Evolutionary conservation across 2,797 vertebrate species (phyloP), one percentile per base, ranked within the genome.

Genomic region (Acipenser oxyrinchus): DNA sequence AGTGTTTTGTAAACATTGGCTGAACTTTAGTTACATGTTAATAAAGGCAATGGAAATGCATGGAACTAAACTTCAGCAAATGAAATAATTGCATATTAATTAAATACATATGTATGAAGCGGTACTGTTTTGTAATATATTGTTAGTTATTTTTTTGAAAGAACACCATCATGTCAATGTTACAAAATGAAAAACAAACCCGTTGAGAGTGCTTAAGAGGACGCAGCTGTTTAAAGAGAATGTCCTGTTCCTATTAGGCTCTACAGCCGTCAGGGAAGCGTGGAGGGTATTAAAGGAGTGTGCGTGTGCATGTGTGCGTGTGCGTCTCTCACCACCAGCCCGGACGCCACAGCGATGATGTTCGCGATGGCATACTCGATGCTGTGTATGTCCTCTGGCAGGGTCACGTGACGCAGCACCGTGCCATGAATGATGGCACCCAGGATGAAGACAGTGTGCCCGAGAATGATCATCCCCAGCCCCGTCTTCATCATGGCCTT

Each of bases 401-500:
- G 10, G 0, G 77, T 77, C 69, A 95, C 86, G 10, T 95, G 90
- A 64, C 94, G 82, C 71, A 98, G 89, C 69, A 95, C 88, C 0
- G 86, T 87, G 15, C 96, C 92, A 0, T 95, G 94, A 37, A 95
- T 84, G 4, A 97, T 80, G 0, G 92, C 87, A 0, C 88, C 89
- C 0, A 87, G 72, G 51, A 98, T 79, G 78, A 99, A 97, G 83
- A 88, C 94, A 68, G 97, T 76, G 23, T 98, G 95, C 6, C 96
- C 93, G 13, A 90, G 78, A 58, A 98, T 87, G 62, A 97, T 91
- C 80, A 95, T 80, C 53, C 88, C 87, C 78, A 99, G 86, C 6
- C 95, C 95, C 0, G 92, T 91, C 82, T 94, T 98, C 96, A 95
- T 96, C 73, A 99, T 83, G 78, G 87, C 74, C 75, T 90, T 92